Evolutionary conservation across 2,888 invertebrate genomes (phyloP).

Genomic region (Caenorhabditis sp.): DNA sequence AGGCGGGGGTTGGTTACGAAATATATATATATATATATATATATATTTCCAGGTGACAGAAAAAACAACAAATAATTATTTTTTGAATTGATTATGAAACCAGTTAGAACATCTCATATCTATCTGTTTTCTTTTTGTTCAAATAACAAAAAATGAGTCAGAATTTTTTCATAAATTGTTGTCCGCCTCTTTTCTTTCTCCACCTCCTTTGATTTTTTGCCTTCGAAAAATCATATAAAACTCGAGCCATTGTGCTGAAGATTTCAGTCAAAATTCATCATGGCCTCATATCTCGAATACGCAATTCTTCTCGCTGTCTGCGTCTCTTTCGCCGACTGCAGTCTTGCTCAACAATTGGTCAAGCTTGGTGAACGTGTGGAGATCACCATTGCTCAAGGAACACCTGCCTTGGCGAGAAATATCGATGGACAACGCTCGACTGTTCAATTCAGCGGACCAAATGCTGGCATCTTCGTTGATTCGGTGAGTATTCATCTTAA

Average conservation of each 20-base stretch:
- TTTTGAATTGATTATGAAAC: too few species aligned
- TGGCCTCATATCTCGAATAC: not conserved
- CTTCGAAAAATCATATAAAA: not conserved
- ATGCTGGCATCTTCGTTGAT: slow-evolving; percentile 5
- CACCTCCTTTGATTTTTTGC: too few species aligned
- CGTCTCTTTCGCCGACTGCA: not conserved
- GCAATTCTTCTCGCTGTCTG: not conserved
- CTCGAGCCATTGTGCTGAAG: not conserved
- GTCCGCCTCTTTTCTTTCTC: too few species aligned
- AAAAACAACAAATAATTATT: too few species aligned
- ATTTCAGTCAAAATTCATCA: not conserved
- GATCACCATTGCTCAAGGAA: not conserved
- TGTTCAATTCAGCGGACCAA: not conserved
- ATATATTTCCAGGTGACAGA: too few species aligned
- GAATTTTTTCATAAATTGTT: too few species aligned
- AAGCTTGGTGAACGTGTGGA: not conserved
- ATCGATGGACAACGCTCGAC: not conserved
- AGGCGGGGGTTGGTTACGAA: too few species aligned
- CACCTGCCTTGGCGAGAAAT: not conserved
- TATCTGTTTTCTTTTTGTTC: too few species aligned
- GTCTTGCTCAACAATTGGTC: not conserved
- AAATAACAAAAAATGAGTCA: too few species aligned
- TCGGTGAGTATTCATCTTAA: not conserved
- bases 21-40: too few species aligned
- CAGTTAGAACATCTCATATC: too few species aligned